Conservation (phyloP, 2,797 vertebrate species). For the Pseudotriccus pelzelni region DNA sequence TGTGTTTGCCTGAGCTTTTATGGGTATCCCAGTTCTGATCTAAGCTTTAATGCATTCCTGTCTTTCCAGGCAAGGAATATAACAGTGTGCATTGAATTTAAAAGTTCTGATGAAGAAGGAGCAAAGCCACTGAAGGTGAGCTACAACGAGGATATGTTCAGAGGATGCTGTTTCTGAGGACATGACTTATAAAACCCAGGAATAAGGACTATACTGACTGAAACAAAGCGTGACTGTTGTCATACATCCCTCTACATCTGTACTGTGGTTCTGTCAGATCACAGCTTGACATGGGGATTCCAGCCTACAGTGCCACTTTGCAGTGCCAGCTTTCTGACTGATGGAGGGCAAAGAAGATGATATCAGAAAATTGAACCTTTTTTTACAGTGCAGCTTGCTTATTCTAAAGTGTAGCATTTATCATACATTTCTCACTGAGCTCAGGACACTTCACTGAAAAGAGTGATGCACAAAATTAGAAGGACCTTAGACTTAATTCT, state of each 20-base stretch:
- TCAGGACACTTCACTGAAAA: neutral
- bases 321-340: neutral
- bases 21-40: neutral
- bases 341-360: neutral
- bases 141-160: neutral
- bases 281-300: neutral
- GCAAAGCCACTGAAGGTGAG: constrained; percentile 91
- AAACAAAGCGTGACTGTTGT: neutral
- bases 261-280: neutral
- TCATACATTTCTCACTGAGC: neutral
- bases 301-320: neutral
- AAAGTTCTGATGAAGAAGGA: constrained; percentile 91
- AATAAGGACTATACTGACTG: neutral
- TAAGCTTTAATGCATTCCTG: neutral
- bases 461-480: neutral
- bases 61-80: constrained; percentile 92
- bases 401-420: neutral
- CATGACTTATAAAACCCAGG: neutral
- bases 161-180: neutral
- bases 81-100: constrained; percentile 92
- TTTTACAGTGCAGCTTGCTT: neutral
- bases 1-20: neutral
- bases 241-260: neutral
- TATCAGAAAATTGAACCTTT: neutral
- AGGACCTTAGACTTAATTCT: neutral